Conservation (phyloP, 1,140 invertebrate genomes). For the Pseudomyrmex concolor region DNA sequence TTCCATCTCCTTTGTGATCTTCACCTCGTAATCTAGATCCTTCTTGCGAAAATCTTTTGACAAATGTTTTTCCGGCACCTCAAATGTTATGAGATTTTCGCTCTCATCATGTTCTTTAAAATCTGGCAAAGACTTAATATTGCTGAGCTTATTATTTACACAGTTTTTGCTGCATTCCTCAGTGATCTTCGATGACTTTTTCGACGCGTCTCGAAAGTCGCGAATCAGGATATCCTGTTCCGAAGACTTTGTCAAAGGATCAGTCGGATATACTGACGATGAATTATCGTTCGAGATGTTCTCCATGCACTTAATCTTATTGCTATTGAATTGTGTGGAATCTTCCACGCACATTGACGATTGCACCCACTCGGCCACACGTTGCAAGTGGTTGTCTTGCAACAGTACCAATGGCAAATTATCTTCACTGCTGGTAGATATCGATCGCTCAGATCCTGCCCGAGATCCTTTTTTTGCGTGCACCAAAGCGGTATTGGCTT, state of each 20-base stretch:
- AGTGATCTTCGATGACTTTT: not conserved
- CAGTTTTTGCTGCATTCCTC: not conserved
- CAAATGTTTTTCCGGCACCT: conserved; percentile 64
- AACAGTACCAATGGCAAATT: conserved; percentile 72
- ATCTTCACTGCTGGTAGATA: conserved; percentile 80
- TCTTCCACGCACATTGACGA: conserved; percentile 70
- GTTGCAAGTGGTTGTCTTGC: conserved; percentile 85
- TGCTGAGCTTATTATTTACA: conserved; percentile 22
- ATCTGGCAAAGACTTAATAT: conserved; percentile 30
- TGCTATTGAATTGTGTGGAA: conserved; percentile 25
- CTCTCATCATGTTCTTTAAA: conserved; percentile 46
- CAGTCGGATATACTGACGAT: conserved; percentile 45
- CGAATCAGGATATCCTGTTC: not conserved
- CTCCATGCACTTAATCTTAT: conserved; percentile 48
- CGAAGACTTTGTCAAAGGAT: conserved; percentile 31
- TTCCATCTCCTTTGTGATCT: conserved; percentile 83
- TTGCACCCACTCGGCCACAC: conserved; percentile 90
- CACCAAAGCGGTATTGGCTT: conserved; percentile 80
- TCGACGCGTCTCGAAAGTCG: not conserved
- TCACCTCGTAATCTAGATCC: conserved; percentile 74
- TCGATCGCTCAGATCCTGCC: conserved; percentile 73
- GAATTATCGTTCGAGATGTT: conserved; percentile 23
- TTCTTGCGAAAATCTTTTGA: conserved; percentile 38
- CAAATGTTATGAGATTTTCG: conserved; percentile 81
- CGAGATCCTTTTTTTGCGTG: conserved; percentile 74